Evolutionary conservation across 1,140 invertebrate species (phyloP), one percentile per base, ranked within the genome.

Genomic region (Leptinotarsa defecta): DNA sequence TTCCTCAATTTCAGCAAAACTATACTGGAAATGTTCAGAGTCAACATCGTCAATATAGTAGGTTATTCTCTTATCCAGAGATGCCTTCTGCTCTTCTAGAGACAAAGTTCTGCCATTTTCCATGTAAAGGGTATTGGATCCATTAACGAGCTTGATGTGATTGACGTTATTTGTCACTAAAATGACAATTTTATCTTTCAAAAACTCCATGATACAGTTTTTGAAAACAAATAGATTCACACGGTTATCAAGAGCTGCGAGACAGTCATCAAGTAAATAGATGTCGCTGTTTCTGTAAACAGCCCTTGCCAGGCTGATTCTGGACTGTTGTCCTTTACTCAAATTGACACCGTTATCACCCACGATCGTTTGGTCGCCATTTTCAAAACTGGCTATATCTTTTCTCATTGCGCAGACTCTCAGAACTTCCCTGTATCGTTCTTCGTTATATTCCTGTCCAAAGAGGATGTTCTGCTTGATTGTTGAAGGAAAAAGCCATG

Each of bases 161-260:
- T 96, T 94, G 70, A 96, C 83, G 83, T 96, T 95, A 86, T 97
- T 95, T 1, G 95, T 97, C 4, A 95, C 94, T n/a, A 96, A 86
- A 80, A 98, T 90, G 1, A 91, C 86, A 6, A 93, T 92, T 79
- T 95, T 92, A 22, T 90, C 86, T 24, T 89, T 88, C 75, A 96
- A 84, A 81, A 91, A 93, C 11, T 90, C 89, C 8, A 86, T 87
- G 67, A 94, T 89, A 78, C 92, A 93, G 17, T 91, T 88, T 79
- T 93, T 89, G 80, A 93, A 92, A 15, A 94, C 86, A 78, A 91
- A 89, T 0, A 90, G 88, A 11, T 91, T 90, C 1, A 94, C 92
- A 80, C 92, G 90, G 1, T 91, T 87, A 84, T 94, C 92, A 43
- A 94, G 91, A 1, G 94, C 94, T 68, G 93, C 93, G 13, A 95